Evolutionary conservation across 64 coral and sea anemone genomes (phyloP), one percentile per base, ranked within the genome.

Genomic region (Acropora tenuis): DNA sequence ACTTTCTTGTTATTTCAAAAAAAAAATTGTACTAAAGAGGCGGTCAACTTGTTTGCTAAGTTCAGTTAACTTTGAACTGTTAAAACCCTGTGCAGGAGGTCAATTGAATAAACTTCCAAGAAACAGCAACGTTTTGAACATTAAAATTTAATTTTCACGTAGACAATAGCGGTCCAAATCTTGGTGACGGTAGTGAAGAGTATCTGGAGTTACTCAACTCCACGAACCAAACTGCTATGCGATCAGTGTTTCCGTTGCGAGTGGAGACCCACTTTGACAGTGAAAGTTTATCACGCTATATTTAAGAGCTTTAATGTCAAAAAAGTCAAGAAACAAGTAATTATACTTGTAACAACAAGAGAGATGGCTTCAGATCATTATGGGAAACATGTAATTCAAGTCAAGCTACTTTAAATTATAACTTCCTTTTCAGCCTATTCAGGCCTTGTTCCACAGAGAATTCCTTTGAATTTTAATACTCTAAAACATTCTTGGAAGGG

Each of bases 321-420:
- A 44, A 77, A 94, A 20, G 17, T 78, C 30, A 48, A 43, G 74
- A 90, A 55, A 77, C 75, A 84, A 43, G 63, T 94, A 1, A 78
- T 97, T 41, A 91, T 91, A 67, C 17, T 97, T 4, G 48, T 78
- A 65, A 91, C 95, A 77, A 68, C 52, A 4, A 87, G 77, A 20
- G 79, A 84, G 75, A 80, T 88, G 88, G 95, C 94, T 9, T 97
- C 95, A 1, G 92, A 97, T 77, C 95, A 97, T 87, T 97, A 53
- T 91, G 95, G 95, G 1, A 57, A 94, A 1, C 50, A n/a, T n/a
- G n/a, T 71, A 77, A 76, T 82, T 47, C 83, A 91, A 68, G 41
- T 94, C 0, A 85, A 91, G 67, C 40, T 97, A 0, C 50, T 46
- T 71, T 57, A 75, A 94, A n/a, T n/a, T n/a, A 55, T n/a, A n/a